Conservation (phyloP, 92 coral and sea anemone species). For the Zoanthus sansibaricus region DNA sequence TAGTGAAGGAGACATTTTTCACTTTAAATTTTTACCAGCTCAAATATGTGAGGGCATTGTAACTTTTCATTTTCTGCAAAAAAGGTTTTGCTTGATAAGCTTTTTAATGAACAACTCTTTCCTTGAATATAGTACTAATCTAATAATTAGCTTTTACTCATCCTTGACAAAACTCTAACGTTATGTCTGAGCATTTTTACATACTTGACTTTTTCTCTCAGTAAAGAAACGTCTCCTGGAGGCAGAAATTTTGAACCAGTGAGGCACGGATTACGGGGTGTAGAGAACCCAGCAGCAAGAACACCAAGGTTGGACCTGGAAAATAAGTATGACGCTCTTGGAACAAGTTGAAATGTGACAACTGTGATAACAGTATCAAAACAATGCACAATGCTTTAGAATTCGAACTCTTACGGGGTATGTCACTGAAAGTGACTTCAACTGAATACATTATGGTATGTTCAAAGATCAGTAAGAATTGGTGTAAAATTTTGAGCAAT, state of each 20-base stretch:
- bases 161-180: too few species aligned
- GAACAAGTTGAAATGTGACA: constrained; percentile 63
- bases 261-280: constrained; percentile 86
- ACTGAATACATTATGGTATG: not conserved
- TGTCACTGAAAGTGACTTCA: not conserved
- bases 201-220: not conserved
- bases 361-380: not conserved
- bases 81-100: too few species aligned
- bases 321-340: constrained; percentile 93
- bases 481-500: not conserved
- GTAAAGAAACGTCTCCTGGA: constrained; percentile 79
- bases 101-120: too few species aligned
- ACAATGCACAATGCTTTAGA: not conserved
- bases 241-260: constrained; percentile 89
- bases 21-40: too few species aligned
- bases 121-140: too few species aligned
- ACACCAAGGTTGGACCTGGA: constrained; percentile 87
- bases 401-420: not conserved
- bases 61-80: too few species aligned
- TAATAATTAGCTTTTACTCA: too few species aligned
- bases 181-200: not conserved
- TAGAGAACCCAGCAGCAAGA: constrained; percentile 81
- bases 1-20: too few species aligned
- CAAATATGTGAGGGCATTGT: too few species aligned
- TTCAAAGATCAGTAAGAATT: not conserved